Evolutionary conservation across 2,113 vertebrate genomes (phyloP).

Genomic region (Pollimyrus isidori): DNA sequence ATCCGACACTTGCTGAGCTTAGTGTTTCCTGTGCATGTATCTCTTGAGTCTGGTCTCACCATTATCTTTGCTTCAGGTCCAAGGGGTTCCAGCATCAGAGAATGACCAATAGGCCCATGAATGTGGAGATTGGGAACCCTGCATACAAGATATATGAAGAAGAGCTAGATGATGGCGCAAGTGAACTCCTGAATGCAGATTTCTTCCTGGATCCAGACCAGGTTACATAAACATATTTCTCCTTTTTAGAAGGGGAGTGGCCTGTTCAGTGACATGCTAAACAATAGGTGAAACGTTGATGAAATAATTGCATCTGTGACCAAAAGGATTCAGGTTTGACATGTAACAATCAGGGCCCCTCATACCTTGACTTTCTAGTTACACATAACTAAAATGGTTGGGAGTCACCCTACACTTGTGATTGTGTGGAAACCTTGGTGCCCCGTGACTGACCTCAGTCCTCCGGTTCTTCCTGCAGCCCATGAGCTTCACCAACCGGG

Average conservation of each 20-base stretch:
- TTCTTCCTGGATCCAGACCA: conserved; percentile 90
- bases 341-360: background rate
- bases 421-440: conserved; percentile 15
- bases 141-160: conserved; percentile 97
- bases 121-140: conserved; percentile 93
- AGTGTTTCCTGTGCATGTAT: background rate
- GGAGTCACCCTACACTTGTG: background rate
- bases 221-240: conserved; percentile 47
- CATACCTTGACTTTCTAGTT: background rate
- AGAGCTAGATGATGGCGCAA: conserved; percentile 82
- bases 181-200: conserved; percentile 87
- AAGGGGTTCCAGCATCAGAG: conserved; percentile 96
- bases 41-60: background rate
- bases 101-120: conserved; percentile 94
- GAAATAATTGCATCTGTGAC: background rate
- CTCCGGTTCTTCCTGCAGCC: conserved; percentile 59
- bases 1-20: background rate
- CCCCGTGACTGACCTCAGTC: conserved; percentile 7
- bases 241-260: background rate
- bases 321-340: background rate
- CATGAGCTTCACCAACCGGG: conserved; percentile 95
- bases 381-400: background rate
- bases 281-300: background rate
- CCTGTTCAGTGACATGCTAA: background rate
- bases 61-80: conserved; percentile 58